Conservation (phyloP, 2,888 invertebrate species). For the Diarsia mendica region DNA sequence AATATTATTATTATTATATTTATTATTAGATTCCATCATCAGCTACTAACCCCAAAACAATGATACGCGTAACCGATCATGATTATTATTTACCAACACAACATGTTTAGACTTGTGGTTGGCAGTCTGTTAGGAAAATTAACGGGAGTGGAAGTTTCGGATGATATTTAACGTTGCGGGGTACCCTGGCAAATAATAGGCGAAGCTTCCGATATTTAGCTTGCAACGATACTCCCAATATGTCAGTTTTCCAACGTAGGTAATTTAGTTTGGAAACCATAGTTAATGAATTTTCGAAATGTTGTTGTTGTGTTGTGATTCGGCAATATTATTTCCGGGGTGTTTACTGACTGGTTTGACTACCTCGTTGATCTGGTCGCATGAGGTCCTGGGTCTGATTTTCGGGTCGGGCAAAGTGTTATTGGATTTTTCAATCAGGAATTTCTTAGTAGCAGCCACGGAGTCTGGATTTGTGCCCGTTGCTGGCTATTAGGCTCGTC, state of each 20-base stretch:
- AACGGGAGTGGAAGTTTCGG: constrained; percentile 54
- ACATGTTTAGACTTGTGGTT: constrained; percentile 56
- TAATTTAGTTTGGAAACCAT: constrained; percentile 39
- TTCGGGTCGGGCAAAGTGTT: too few relatives aligned
- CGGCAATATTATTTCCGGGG: background rate
- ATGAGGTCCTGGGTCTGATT: too few relatives aligned
- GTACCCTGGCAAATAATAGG: constrained; percentile 55
- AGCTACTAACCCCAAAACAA: constrained; percentile 34
- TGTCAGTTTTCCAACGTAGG: constrained; percentile 35
- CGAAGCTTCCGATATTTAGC: constrained; percentile 47
- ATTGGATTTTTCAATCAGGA: too few relatives aligned
- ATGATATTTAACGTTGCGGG: constrained; percentile 61
- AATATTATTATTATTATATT: too few relatives aligned
- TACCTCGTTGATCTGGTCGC: too few relatives aligned
- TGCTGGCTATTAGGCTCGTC: too few relatives aligned
- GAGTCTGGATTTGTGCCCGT: too few relatives aligned
- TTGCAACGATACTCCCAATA: constrained; percentile 38
- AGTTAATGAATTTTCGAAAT: constrained; percentile 33
- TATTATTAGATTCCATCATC: constrained; percentile 4
- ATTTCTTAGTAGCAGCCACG: too few relatives aligned
- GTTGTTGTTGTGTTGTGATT: background rate
- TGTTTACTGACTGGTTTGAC: background rate
- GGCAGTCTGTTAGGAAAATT: constrained; percentile 56
- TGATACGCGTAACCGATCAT: constrained; percentile 34
- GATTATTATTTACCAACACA: constrained; percentile 54